phyloP scores from a whole-genome alignment of 2,797 vertebrate genomes.

The Tinamus major region DNA sequence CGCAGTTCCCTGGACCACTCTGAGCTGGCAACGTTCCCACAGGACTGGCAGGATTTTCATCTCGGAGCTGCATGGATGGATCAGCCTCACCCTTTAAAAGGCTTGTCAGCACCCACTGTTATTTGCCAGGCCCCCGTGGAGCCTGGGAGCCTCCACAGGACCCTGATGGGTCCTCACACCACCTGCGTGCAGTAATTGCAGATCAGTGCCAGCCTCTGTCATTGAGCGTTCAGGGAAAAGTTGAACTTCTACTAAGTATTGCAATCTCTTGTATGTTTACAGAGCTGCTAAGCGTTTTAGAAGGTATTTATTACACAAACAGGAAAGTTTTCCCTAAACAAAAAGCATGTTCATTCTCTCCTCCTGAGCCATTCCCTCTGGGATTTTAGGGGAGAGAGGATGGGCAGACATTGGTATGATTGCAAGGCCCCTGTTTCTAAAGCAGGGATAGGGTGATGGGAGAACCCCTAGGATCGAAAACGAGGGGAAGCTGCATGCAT shows the following conservation, averaged over 20 bases:
- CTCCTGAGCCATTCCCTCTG: background rate
- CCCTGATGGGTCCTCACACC: background rate
- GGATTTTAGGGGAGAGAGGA: background rate
- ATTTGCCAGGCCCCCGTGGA: background rate
- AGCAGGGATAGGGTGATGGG: background rate
- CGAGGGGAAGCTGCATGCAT: accelerated
- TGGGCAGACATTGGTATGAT: background rate
- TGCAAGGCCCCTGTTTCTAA: background rate
- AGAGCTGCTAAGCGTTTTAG: conserved; percentile 63
- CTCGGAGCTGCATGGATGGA: conserved; percentile 12
- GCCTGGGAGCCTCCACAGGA: conserved; percentile 4
- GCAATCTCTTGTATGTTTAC: conserved; percentile 72
- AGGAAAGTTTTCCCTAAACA: background rate
- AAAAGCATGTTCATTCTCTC: background rate
- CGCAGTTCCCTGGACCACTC: background rate
- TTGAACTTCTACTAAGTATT: conserved; percentile 45
- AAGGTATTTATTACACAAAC: conserved; percentile 57
- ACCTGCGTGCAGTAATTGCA: background rate
- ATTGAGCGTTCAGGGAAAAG: conserved; percentile 54
- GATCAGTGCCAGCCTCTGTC: background rate
- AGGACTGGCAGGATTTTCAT: conserved; percentile 32
- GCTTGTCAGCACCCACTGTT: background rate
- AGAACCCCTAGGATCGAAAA: background rate
- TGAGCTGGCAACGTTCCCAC: background rate
- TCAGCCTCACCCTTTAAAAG: background rate